Evolutionary conservation across 2,888 invertebrate species (phyloP).

Genomic region (Macrostomum cliftonense): DNA sequence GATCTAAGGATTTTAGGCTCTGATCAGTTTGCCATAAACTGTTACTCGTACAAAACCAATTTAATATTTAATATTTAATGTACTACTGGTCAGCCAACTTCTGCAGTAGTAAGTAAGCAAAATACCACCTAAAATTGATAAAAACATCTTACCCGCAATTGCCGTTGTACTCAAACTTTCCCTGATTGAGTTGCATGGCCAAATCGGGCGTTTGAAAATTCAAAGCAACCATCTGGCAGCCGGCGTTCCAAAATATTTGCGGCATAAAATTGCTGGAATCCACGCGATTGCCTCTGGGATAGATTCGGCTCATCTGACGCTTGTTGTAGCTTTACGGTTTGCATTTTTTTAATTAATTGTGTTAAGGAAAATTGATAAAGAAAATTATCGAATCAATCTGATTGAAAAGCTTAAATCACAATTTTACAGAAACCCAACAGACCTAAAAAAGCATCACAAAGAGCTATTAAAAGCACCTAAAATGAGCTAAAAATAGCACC

Average conservation of each 20-base stretch:
- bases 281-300: constrained; percentile 91
- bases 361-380: not conserved
- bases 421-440: no score
- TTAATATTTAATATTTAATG: not conserved
- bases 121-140: no score
- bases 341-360: not conserved
- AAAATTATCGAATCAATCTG: not conserved
- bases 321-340: constrained; percentile 59
- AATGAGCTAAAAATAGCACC: no score
- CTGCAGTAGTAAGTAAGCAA: no score
- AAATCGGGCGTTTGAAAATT: constrained; percentile 97
- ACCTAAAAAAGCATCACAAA: no score
- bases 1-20: no score
- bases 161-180: constrained; percentile 99
- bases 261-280: constrained; percentile 99
- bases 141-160: constrained; percentile 55
- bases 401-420: no score
- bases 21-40: no score
- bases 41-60: no score
- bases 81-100: no score
- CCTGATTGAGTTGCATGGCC: constrained; percentile 98
- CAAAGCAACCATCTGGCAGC: constrained; percentile 91
- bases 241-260: constrained; percentile 99
- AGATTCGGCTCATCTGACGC: constrained; percentile 92
- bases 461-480: no score